These are phyloP conservation scores for Rousettus madagascariensis DNA, from an alignment of 2,797 vertebrate species.

Conservation along the genomic window DNA sequence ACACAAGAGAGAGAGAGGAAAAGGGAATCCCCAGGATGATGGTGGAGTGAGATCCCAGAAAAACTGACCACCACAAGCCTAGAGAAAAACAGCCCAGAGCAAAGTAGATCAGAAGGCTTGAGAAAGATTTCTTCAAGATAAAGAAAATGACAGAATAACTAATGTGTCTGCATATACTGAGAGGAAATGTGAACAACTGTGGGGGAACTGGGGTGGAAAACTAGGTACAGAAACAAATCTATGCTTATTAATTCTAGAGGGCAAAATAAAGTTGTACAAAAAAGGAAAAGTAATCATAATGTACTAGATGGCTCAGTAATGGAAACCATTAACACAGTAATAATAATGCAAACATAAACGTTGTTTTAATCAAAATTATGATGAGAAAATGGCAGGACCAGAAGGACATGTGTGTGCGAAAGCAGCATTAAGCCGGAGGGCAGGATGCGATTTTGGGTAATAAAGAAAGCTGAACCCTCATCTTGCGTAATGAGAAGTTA, in stretches of 20 bases:
- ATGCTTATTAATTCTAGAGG: background rate
- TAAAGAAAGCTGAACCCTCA: constrained; percentile 29
- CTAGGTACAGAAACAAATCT: constrained; percentile 9
- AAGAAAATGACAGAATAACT: background rate
- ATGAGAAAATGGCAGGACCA: background rate
- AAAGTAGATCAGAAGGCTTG: background rate
- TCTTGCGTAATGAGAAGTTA: background rate
- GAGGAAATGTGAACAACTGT: background rate
- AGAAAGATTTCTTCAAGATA: background rate
- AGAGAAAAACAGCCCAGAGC: background rate
- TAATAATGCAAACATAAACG: background rate
- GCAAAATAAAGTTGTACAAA: background rate
- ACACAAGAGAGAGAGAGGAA: background rate
- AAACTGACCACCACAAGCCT: background rate
- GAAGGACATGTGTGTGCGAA: background rate
- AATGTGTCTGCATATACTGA: background rate
- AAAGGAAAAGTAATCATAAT: constrained; percentile 11
- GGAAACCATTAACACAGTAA: background rate
- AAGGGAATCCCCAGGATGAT: background rate
- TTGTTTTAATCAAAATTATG: background rate
- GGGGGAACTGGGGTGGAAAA: background rate
- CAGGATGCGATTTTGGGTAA: background rate
- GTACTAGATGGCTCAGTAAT: constrained; percentile 6
- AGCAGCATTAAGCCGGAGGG: background rate
- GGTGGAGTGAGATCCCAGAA: background rate